Conservation (phyloP, 2,888 invertebrate genomes). For the Carterocephalus palaemon region DNA sequence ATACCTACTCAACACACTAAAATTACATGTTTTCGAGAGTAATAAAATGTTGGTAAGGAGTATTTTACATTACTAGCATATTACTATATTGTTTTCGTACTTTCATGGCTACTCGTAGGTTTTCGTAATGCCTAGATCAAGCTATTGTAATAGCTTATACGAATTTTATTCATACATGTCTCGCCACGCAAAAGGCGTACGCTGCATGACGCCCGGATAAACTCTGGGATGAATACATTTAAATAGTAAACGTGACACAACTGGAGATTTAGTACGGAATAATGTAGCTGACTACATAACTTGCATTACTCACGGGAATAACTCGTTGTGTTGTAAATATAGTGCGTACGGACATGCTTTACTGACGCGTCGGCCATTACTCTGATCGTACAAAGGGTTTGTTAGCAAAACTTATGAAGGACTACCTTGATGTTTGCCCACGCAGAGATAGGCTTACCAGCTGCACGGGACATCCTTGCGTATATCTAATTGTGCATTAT, state of each 20-base stretch:
- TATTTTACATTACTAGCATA: background rate
- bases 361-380: constrained; percentile 57
- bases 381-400: constrained; percentile 70
- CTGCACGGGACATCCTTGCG: constrained; percentile 1
- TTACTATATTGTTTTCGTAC: too few species aligned
- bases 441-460: constrained; percentile 37
- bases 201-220: constrained; percentile 73
- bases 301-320: constrained; percentile 70
- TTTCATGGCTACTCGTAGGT: too few species aligned
- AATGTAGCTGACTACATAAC: constrained; percentile 69
- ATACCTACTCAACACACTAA: too few species aligned
- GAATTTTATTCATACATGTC: constrained; percentile 69
- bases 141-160: constrained; percentile 47
- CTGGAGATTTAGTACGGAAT: constrained; percentile 69
- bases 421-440: constrained; percentile 59
- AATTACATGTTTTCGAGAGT: background rate
- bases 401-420: constrained; percentile 74
- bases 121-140: constrained; percentile 18
- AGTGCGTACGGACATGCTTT: constrained; percentile 65
- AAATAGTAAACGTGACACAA: constrained; percentile 76
- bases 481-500: constrained; percentile 20
- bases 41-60: background rate
- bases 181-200: constrained; percentile 60
- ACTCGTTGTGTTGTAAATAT: constrained; percentile 72
- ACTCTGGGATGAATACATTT: constrained; percentile 76